Evolutionary conservation across 2,888 invertebrate species (phyloP), one percentile per base, ranked within the genome.

Genomic region (Epinotia ramella): DNA sequence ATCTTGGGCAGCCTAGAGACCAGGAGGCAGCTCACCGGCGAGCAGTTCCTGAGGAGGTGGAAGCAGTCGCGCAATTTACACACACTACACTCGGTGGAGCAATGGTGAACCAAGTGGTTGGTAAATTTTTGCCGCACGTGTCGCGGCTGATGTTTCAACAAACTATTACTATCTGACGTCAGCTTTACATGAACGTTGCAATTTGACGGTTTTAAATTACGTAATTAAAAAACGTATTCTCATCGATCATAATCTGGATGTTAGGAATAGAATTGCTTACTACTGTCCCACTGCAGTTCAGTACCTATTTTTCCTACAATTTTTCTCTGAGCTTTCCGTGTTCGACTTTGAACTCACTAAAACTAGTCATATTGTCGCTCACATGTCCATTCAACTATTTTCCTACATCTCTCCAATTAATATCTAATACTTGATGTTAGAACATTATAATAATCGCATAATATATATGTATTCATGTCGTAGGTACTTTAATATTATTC

Each of bases 1-100:
- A 73, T 80, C 53, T 40, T 77, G 3, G n/a, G 78, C 59, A 86
- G 82, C 79, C 78, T 92, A 65, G 80, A 87, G 60, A 77, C 81
- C 60, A 80, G 82, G 12, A 59, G 72, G 20, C 76, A 73, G 20
- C 56, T 77, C 0, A 62, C 75, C 44, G 84, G 85, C 77, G 78
- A 82, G 24, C 79, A 80, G 62, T 91, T 89, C 76, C 78, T 82
- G 53, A 78, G 82, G n/a, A 87, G 81, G 74, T 78, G 85, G 79
- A 81, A 78, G 6, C 65, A 75, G 72, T 79, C 82, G 70, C 82
- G 71, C 7, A 46, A 33, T 6, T 66, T n/a, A n/a, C n/a, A n/a
- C n/a, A n/a, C n/a, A n/a, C n/a, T 6, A 53, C 6, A 6, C 16
- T 53, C n/a, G 53, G 53, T n/a, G 53, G n/a, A n/a, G 7, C 16